Evolutionary conservation across 2,113 vertebrate species (phyloP), one percentile per base, ranked within the genome.

Genomic region (Brachyhypopomus gauderio): DNA sequence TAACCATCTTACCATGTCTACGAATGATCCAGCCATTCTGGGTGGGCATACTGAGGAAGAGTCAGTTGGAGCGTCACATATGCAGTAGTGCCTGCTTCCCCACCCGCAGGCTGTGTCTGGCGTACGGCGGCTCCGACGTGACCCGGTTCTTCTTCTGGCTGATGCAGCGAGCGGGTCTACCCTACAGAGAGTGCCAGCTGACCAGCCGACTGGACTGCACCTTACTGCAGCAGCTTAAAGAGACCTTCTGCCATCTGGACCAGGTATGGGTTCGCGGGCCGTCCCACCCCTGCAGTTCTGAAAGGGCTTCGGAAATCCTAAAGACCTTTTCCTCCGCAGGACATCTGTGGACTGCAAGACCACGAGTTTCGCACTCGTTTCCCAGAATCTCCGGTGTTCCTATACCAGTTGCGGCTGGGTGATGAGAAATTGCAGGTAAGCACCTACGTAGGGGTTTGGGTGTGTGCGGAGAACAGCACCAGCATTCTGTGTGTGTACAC

Each of bases 371-470:
- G 96, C 81, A 93, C 96, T 75, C 91, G 97, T 59, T 96, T 96
- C 79, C 98, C 97, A 0, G 97, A 98, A 84, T 94, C 95, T 59
- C 96, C 96, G 34, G 94, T 97, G 73, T 88, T 98, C 5, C 91
- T 98, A 52, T 99, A 97, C 87, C 97, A 99, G 88, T 89, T 98
- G 83, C 94, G 96, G 62, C 86, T 98, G 16, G 98, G 98, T 14
- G 98, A 99, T 90, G 97, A 99, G 86, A 99, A 99, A 73, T 90
- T 99, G 70, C 96, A 99, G 96, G 98, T 98, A 89, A 59, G 11
- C 4, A 41, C 0, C 4, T n/a, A 12, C 36, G 41, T 1, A 20
- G n/a, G 17, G 20, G 36, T 30, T 17, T 30, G 25, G 25, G 62
- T 25, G 3, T 41, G 41, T 41, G 12, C 60, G 1, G 23, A 27